These are phyloP conservation scores for Chymomyza procnemis DNA, from an alignment of 2,888 invertebrate genomes.

Conservation along the genomic window DNA sequence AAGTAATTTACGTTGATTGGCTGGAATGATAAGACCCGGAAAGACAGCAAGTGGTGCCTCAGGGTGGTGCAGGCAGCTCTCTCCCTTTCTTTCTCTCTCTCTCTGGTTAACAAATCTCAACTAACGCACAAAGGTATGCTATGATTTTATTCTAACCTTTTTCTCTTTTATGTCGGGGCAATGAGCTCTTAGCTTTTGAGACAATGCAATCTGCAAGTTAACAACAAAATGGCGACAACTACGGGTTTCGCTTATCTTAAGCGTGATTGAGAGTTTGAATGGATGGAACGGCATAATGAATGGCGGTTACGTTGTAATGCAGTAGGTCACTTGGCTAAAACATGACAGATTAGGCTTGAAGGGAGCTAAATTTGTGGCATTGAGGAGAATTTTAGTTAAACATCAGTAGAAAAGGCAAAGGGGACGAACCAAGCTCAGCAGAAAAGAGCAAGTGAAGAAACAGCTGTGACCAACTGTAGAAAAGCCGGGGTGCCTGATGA, in stretches of 20 bases:
- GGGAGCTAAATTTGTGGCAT: too few species aligned
- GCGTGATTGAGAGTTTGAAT: background rate
- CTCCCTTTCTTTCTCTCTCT: background rate
- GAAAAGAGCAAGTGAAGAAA: too few species aligned
- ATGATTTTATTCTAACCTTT: background rate
- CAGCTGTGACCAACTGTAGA: too few species aligned
- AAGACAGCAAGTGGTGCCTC: background rate
- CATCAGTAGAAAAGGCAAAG: too few species aligned
- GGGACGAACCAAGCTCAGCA: too few species aligned
- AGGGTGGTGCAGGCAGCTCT: background rate
- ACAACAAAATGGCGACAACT: background rate
- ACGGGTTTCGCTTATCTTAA: background rate
- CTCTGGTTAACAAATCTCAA: background rate
- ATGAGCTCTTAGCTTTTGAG: background rate
- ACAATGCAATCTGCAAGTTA: background rate
- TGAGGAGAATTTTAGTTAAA: too few species aligned
- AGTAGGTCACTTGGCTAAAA: too few species aligned
- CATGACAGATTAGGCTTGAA: too few species aligned
- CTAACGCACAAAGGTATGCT: background rate
- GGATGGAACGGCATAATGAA: background rate
- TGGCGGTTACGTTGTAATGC: background rate
- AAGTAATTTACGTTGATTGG: conserved; percentile 19
- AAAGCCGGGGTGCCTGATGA: too few species aligned
- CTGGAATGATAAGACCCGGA: background rate
- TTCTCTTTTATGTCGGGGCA: background rate